Conservation (phyloP, 2,797 vertebrate genomes). For the Hafferia zeledoni region DNA sequence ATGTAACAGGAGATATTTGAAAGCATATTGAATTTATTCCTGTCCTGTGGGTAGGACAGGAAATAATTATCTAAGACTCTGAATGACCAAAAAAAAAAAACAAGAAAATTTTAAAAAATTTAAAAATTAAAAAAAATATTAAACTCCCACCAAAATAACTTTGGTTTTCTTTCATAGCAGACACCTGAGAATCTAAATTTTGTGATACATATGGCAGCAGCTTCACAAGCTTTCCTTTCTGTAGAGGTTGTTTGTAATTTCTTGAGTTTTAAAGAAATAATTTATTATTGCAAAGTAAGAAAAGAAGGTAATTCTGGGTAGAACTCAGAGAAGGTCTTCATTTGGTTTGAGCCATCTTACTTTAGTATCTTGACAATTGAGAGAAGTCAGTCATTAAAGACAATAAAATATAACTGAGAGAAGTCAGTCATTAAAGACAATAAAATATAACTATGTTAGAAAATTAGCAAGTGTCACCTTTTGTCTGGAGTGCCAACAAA, state of each 20-base stretch:
- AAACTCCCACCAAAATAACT: not conserved
- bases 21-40: not conserved
- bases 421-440: not conserved
- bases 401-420: not conserved
- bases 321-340: not conserved
- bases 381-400: not conserved
- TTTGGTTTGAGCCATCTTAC: not conserved
- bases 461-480: not conserved
- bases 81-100: not conserved
- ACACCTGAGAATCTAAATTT: not conserved
- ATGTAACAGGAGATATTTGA: not conserved
- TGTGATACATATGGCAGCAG: not conserved
- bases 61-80: not conserved
- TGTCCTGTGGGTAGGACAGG: not conserved
- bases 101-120: too few relatives aligned
- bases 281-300: not conserved
- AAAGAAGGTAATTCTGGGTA: not conserved
- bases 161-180: accelerated
- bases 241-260: not conserved
- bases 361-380: not conserved
- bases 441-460: not conserved
- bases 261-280: not conserved
- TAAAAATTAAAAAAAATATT: not conserved
- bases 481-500: not conserved
- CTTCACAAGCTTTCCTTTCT: not conserved